Conservation (phyloP, 2,888 invertebrate species). For the Aradus depressus region DNA sequence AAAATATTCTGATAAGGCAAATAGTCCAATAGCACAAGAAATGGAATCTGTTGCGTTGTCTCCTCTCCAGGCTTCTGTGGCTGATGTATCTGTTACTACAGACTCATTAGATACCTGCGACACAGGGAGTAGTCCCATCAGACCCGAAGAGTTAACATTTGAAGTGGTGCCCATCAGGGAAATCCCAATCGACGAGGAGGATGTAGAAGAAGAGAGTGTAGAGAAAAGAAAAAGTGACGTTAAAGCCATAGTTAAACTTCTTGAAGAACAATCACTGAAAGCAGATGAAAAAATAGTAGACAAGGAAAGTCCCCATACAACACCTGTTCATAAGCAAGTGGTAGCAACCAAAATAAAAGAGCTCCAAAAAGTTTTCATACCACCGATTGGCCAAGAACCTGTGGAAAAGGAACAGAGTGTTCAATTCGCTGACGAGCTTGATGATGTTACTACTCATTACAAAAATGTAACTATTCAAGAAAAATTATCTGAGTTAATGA, state of each 20-base stretch:
- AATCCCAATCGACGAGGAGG: slow-evolving; percentile 18
- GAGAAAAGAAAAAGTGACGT: slow-evolving; percentile 39
- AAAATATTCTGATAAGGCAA: slow-evolving; percentile 40
- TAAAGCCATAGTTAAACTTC: slow-evolving; percentile 43
- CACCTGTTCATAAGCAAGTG: slow-evolving; percentile 34
- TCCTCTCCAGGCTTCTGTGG: slow-evolving; percentile 39
- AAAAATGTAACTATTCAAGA: slow-evolving; percentile 18
- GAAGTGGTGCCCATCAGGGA: slow-evolving; percentile 23
- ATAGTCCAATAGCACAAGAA: slow-evolving; percentile 43
- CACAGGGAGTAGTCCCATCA: slow-evolving; percentile 43
- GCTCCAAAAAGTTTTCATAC: slow-evolving; percentile 40
- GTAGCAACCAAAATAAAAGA: slow-evolving; percentile 42
- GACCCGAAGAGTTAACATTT: slow-evolving; percentile 37
- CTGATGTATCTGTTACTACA: slow-evolving; percentile 43
- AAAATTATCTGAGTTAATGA: slow-evolving; percentile 19
- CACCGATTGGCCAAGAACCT: slow-evolving; percentile 34
- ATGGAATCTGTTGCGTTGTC: slow-evolving; percentile 38
- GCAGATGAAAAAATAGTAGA: slow-evolving; percentile 35
- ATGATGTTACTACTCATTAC: not conserved
- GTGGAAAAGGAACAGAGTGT: slow-evolving; percentile 21
- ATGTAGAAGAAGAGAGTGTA: slow-evolving; percentile 11
- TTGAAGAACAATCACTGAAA: slow-evolving; percentile 42
- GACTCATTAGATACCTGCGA: slow-evolving; percentile 44
- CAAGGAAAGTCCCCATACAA: slow-evolving; percentile 17
- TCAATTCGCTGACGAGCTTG: slow-evolving; percentile 1